Conservation (phyloP, 2,797 vertebrate species). For the Pogonophryne albipinna region DNA sequence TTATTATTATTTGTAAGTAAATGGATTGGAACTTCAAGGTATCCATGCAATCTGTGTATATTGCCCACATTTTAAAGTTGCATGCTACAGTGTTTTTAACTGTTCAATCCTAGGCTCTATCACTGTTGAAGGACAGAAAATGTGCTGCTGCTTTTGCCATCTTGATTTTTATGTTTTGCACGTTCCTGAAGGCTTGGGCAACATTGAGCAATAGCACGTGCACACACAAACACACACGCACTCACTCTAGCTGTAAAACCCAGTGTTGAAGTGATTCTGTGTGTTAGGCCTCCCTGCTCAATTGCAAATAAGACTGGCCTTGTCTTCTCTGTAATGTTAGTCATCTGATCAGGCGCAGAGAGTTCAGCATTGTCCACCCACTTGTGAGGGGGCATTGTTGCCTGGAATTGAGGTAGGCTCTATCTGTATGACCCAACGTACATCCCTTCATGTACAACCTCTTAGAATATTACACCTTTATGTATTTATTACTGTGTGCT, state of each 20-base stretch:
- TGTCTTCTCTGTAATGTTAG: conserved; percentile 84
- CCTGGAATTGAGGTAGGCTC: conserved; percentile 72
- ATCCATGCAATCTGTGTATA: neutral
- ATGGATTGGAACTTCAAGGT: conserved; percentile 1
- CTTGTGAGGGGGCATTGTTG: conserved; percentile 84
- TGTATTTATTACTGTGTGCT: neutral
- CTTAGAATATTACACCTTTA: conserved; percentile 17
- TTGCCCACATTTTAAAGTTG: conserved; percentile 14
- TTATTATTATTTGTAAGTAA: neutral
- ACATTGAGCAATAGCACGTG: conserved; percentile 65
- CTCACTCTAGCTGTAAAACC: conserved; percentile 63
- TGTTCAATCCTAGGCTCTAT: conserved; percentile 6
- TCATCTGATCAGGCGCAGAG: conserved; percentile 85
- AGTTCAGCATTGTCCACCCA: conserved; percentile 81
- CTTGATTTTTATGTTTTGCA: conserved; percentile 45
- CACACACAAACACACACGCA: conserved; percentile 5
- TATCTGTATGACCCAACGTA: conserved; percentile 62
- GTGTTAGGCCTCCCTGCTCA: conserved; percentile 70
- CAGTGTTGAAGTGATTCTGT: conserved; percentile 75
- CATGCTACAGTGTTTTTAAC: conserved; percentile 5
- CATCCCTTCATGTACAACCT: conserved; percentile 61
- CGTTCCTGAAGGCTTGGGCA: conserved; percentile 44
- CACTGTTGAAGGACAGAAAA: conserved; percentile 10
- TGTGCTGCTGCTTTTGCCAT: conserved; percentile 15
- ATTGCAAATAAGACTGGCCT: conserved; percentile 82